These are phyloP conservation scores for Eretmocerus hayati DNA, from an alignment of 2,888 invertebrate genomes.

Conservation along the genomic window DNA sequence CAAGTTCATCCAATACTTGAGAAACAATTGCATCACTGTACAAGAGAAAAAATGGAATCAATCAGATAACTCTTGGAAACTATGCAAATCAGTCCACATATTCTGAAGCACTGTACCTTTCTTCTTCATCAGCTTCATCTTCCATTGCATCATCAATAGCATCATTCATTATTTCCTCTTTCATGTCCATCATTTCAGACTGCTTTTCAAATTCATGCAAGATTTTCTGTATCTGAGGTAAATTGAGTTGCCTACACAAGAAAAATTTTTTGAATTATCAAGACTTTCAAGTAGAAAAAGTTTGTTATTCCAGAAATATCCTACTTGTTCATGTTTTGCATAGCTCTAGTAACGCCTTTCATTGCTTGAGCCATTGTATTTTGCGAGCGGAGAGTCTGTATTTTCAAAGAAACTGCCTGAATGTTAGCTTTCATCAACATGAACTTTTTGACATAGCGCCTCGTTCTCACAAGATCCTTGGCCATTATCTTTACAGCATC, in stretches of 20 bases:
- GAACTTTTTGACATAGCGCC: conserved; percentile 94
- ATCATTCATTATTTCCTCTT: conserved; percentile 99
- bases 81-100: not conserved
- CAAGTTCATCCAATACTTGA: conserved; percentile 95
- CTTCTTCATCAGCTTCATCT: conserved; percentile 96
- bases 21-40: conserved; percentile 85
- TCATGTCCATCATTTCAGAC: conserved; percentile 99
- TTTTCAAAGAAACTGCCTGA: conserved; percentile 94
- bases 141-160: conserved; percentile 99
- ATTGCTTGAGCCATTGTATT: conserved; percentile 99
- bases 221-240: conserved; percentile 98
- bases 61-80: not conserved
- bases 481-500: conserved; percentile 99
- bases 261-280: conserved; percentile 11
- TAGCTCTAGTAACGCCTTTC: conserved; percentile 97
- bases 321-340: conserved; percentile 93
- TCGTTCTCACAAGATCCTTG: conserved; percentile 92
- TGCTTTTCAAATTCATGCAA: conserved; percentile 98
- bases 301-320: conserved; percentile 26
- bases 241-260: conserved; percentile 83
- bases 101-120: conserved; percentile 58
- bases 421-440: conserved; percentile 99
- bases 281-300: not conserved
- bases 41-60: not conserved
- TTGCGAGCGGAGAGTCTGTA: conserved; percentile 94